Evolutionary conservation across 2,888 invertebrate genomes (phyloP), one percentile per base, ranked within the genome.

Genomic region (Oscheius myriophilus): DNA sequence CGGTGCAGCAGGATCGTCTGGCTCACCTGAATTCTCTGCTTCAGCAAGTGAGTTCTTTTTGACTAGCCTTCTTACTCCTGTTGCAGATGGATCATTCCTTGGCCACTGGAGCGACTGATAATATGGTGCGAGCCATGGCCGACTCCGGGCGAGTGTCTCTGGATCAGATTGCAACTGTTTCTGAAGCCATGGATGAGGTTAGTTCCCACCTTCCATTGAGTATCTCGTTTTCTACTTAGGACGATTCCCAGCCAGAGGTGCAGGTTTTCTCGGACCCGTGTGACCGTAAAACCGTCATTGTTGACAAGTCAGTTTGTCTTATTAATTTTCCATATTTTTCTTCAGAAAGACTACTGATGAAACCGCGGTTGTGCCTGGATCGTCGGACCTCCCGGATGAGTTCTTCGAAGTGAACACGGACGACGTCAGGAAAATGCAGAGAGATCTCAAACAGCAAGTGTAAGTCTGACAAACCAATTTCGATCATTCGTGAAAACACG

Each of bases 391-490:
- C 18, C 62, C 72, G 14, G 82, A 80, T 14, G 76, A 75, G 11
- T 82, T 82, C 62, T 82, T 72, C 57, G 80, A 82, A 53, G 73
- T 81, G 0, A 65, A 67, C 14, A 55, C 73, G 0, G 72, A 78
- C n/a, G 82, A 82, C 64, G 63, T 81, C 1, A 71, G 71, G 33
- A 64, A 55, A 23, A 70, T 75, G 66, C 82, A 82, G 61, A 71
- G 62, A 52, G 75, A 72, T 39, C 67, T 82, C 21, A 64, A 71
- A 11, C 75, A 78, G 43, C 52, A 74, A 61, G 74, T 75, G 79
- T 78, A 58, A 16, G 77, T 51, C 42, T 39, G 16, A 12, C n/a
- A n/a, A n/a, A n/a, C n/a, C n/a, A n/a, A n/a, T n/a, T n/a, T n/a
- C n/a, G n/a, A n/a, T n/a, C n/a, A n/a, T 67, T 33, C 23, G n/a